Evolutionary conservation across 1,140 invertebrate species (phyloP).

Genomic region (Venturia canescens): DNA sequence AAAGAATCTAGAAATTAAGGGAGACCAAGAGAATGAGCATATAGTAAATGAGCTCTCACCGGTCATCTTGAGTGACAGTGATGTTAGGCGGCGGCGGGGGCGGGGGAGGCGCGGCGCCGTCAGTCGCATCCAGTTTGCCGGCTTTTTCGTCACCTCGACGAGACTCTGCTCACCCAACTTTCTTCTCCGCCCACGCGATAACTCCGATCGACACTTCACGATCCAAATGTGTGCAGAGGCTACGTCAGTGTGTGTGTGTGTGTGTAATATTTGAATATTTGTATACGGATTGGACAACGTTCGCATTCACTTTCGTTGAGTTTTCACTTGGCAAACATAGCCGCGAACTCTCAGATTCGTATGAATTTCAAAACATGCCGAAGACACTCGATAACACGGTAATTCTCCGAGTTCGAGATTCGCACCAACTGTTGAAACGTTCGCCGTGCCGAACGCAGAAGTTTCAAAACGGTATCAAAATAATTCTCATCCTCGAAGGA

Average conservation of each 20-base stretch:
- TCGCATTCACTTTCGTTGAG: not conserved
- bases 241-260: not conserved
- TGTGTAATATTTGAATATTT: not conserved
- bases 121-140: conserved; percentile 77
- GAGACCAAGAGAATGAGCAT: too few relatives aligned
- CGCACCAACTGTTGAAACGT: not conserved
- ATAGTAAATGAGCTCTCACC: conserved; percentile 61
- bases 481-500: not conserved
- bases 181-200: conserved; percentile 36
- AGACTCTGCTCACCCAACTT: conserved; percentile 43
- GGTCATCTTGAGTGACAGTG: conserved; percentile 76
- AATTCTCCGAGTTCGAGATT: not conserved
- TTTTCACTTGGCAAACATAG: conserved; percentile 20
- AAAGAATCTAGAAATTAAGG: too few relatives aligned
- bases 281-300: not conserved
- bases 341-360: not conserved
- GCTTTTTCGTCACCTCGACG: conserved; percentile 61
- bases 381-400: not conserved
- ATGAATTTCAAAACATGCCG: conserved; percentile 10
- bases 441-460: not conserved
- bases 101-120: conserved; percentile 73
- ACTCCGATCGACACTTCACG: not conserved
- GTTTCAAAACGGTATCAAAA: not conserved
- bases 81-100: conserved; percentile 71
- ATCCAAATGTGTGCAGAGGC: not conserved